Evolutionary conservation across 1,140 invertebrate genomes (phyloP).

Genomic region (Drosophila ananassae): DNA sequence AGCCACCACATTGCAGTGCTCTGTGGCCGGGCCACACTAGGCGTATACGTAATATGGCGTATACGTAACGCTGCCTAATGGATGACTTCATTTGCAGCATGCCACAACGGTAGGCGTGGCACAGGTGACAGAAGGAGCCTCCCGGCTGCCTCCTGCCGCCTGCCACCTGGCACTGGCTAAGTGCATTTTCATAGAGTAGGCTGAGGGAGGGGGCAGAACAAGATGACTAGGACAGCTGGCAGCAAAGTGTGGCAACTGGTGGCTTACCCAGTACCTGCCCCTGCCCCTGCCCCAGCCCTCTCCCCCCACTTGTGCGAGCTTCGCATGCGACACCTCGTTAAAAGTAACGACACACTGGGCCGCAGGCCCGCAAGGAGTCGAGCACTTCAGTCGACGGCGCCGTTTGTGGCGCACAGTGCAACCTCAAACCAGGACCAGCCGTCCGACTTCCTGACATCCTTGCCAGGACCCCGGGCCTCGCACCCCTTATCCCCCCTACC

Average conservation of each 20-base stretch:
- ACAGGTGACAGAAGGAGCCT: slow-evolving; percentile 34
- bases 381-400: slow-evolving; percentile 47
- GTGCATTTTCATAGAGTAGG: slow-evolving; percentile 65
- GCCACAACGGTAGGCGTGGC: slow-evolving; percentile 28
- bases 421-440: slow-evolving; percentile 33
- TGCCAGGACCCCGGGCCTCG: not conserved
- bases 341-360: slow-evolving; percentile 76
- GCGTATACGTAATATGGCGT: slow-evolving; percentile 69
- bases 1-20: slow-evolving; percentile 38
- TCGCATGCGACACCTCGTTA: slow-evolving; percentile 80
- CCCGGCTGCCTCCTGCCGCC: slow-evolving; percentile 4
- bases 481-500: not conserved
- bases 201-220: not conserved
- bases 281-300: not conserved
- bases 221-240: slow-evolving; percentile 6
- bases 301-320: slow-evolving; percentile 56
- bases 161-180: slow-evolving; percentile 53
- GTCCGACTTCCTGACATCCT: slow-evolving; percentile 35
- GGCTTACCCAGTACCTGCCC: slow-evolving; percentile 23
- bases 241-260: slow-evolving; percentile 59
- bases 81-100: slow-evolving; percentile 81
- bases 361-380: slow-evolving; percentile 48
- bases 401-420: slow-evolving; percentile 39
- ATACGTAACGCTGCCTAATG: slow-evolving; percentile 75
- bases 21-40: slow-evolving; percentile 17